A percentile compares a stretch with the other conserved stretches of the same genome.
Conservation (phyloP, 2,797 vertebrate species). For the Dendrocincla fuliginosa region DNA sequence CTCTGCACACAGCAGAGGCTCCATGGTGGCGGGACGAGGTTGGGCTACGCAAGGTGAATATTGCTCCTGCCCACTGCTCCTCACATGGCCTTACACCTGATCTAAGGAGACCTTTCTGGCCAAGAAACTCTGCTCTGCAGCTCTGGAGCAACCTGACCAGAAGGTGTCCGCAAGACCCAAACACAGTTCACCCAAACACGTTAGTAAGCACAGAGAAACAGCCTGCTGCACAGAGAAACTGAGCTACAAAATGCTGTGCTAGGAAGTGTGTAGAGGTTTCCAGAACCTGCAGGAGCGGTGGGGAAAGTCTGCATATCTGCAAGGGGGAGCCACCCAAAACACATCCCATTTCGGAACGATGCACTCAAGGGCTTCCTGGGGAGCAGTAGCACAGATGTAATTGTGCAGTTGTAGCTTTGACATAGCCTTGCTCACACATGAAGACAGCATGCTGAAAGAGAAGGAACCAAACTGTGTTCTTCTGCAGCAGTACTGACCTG, state of each 20-base stretch:
- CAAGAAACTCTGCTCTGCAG: not conserved
- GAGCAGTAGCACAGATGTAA: not conserved
- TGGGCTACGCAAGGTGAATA: not conserved
- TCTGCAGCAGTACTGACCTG: not conserved
- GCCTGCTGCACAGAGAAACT: not conserved
- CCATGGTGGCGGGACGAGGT: not conserved
- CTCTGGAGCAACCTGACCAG: not conserved
- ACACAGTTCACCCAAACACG: not conserved
- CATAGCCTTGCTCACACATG: not conserved
- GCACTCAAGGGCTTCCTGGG: not conserved
- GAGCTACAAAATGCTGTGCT: not conserved
- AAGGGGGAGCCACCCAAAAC: not conserved
- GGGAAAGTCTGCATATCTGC: rapidly evolving
- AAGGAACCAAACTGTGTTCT: not conserved
- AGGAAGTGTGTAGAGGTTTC: not conserved
- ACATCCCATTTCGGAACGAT: not conserved
- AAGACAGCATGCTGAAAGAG: not conserved
- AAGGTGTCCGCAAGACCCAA: not conserved
- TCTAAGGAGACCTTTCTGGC: not conserved
- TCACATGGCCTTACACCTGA: not conserved
- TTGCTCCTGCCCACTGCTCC: not conserved
- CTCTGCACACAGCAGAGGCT: not conserved
- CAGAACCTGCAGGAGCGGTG: not conserved
- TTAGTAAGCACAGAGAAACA: not conserved
- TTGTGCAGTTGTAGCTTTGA: not conserved